Evolutionary conservation across 35 echinoderm and acorn worm species (phyloP).

Genomic region (Holothuria glaberrima): DNA sequence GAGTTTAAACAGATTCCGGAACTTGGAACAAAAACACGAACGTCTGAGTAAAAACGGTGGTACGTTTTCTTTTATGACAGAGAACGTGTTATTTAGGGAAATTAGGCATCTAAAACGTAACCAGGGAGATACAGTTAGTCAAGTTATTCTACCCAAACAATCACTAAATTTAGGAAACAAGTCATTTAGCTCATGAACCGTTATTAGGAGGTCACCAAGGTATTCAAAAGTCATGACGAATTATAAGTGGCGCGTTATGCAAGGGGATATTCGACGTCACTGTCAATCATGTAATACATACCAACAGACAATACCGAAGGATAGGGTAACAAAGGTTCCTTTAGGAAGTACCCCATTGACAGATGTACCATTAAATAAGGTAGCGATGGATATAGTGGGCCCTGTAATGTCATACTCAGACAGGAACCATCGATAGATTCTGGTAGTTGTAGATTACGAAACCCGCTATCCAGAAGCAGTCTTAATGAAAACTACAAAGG

Average conservation of each 20-base stretch:
- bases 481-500: conserved; percentile 24
- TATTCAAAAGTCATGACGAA: conserved; percentile 49
- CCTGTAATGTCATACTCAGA: neutral
- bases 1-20: neutral
- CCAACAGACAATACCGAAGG: neutral
- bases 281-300: conserved; percentile 41
- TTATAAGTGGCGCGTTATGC: conserved; percentile 69
- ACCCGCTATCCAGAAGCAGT: conserved; percentile 41
- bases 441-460: conserved; percentile 50
- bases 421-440: neutral
- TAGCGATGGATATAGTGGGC: conserved; percentile 36
- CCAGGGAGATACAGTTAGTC: neutral
- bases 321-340: conserved; percentile 34
- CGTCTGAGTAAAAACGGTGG: neutral
- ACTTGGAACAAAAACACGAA: neutral
- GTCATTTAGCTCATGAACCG: conserved; percentile 67
- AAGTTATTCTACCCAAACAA: conserved; percentile 54
- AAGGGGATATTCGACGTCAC: conserved; percentile 18
- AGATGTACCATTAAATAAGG: conserved; percentile 9
- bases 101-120: neutral
- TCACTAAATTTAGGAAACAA: conserved; percentile 3
- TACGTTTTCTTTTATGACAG: neutral
- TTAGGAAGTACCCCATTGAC: conserved; percentile 12
- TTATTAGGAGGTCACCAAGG: conserved; percentile 56
- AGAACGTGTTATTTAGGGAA: neutral